Evolutionary conservation across 2,797 vertebrate species (phyloP).

Genomic region (Triplophysa bombifrons): DNA sequence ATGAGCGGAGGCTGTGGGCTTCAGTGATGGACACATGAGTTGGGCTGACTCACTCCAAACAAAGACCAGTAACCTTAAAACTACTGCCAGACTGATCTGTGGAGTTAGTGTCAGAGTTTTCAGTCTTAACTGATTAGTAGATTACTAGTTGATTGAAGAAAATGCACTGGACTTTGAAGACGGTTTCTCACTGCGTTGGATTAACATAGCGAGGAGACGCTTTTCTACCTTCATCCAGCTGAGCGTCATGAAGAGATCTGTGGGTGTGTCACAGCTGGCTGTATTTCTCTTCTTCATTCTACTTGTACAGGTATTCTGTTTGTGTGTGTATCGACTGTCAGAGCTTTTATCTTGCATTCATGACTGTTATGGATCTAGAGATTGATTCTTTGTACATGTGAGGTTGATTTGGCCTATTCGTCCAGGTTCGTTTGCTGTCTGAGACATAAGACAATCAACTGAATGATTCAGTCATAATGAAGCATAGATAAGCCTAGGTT

Average conservation of each 20-base stretch:
- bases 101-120: not conserved
- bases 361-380: not conserved
- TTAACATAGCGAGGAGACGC: not conserved
- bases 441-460: no score
- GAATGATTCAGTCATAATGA: no score
- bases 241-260: slow-evolving; percentile 43
- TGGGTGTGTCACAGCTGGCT: slow-evolving; percentile 28
- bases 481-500: no score
- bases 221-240: not conserved
- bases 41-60: not conserved
- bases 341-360: no score
- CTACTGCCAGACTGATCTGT: not conserved
- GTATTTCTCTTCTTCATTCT: slow-evolving; percentile 31
- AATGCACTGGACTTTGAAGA: not conserved
- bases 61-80: not conserved
- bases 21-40: not conserved
- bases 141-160: not conserved
- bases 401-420: no score
- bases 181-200: not conserved
- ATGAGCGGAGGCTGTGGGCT: not conserved
- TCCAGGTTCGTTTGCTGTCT: no score
- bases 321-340: not conserved
- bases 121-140: not conserved
- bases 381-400: not conserved
- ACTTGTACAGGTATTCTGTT: slow-evolving; percentile 38